These are phyloP conservation scores for Rhinichthys klamathensis DNA, from an alignment of 2,113 vertebrate genomes.

Conservation along the genomic window DNA sequence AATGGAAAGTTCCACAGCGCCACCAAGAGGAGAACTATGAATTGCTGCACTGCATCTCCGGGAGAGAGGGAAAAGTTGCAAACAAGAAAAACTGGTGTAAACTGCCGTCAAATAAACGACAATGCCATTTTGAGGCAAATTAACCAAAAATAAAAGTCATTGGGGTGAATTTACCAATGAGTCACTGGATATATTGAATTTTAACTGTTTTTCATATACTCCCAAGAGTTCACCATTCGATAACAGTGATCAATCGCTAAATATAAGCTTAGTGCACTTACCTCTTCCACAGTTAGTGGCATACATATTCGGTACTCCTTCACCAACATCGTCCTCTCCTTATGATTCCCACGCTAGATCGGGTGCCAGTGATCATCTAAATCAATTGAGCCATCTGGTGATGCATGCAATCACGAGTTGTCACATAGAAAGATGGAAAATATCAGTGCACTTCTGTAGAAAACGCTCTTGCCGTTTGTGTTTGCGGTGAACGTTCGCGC, in stretches of 20 bases:
- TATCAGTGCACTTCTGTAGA: background rate
- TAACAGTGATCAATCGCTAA: too few relatives aligned
- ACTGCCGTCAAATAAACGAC: background rate
- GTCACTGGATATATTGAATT: background rate
- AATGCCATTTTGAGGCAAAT: background rate
- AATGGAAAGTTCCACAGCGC: constrained; percentile 37
- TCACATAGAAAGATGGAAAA: background rate
- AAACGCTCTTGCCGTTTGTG: background rate
- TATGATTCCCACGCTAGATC: background rate
- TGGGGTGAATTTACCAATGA: background rate
- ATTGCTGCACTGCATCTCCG: background rate
- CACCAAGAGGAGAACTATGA: constrained; percentile 35
- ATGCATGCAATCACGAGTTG: background rate
- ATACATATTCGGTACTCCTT: constrained; percentile 85
- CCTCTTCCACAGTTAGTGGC: constrained; percentile 83
- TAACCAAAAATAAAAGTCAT: background rate
- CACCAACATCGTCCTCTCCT: constrained; percentile 73
- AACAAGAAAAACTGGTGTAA: background rate
- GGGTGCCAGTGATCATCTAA: constrained; percentile 11
- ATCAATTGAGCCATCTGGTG: constrained; percentile 22
- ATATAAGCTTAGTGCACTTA: constrained; percentile 65
- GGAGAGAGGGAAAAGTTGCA: background rate
- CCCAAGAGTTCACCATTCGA: background rate
- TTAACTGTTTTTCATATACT: background rate
- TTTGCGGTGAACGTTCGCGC: background rate